These are phyloP conservation scores for Mustela nigripes DNA, from an alignment of 2,113 vertebrate species.

Conservation along the genomic window DNA sequence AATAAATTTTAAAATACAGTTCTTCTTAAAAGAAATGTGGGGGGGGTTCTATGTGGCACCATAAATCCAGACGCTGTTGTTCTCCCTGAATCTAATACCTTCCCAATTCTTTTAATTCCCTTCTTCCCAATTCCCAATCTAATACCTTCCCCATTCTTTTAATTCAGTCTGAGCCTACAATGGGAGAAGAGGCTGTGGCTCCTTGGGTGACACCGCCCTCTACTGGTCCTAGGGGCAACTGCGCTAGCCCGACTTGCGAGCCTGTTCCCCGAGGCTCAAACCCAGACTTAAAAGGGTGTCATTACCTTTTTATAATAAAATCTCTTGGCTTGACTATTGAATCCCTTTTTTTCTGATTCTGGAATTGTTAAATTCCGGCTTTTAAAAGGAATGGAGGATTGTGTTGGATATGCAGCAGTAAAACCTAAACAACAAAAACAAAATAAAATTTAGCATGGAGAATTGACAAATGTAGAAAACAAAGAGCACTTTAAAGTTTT, in stretches of 20 bases:
- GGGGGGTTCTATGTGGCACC: neutral
- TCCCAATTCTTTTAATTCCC: rapidly evolving
- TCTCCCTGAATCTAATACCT: neutral
- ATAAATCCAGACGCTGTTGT: neutral
- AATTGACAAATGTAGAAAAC: neutral
- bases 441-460: neutral
- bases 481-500: neutral
- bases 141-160: neutral
- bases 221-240: neutral
- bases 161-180: rapidly evolving
- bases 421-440: constrained; percentile 73
- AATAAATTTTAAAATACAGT: neutral
- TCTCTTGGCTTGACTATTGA: constrained; percentile 87
- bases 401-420: constrained; percentile 55
- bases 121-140: neutral
- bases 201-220: constrained; percentile 62
- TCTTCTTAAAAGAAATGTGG: neutral
- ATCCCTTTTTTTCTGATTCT: constrained; percentile 85
- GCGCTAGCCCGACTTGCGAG: neutral
- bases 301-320: constrained; percentile 86
- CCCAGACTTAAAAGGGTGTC: neutral
- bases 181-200: neutral
- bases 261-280: neutral
- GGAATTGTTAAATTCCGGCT: constrained; percentile 65
- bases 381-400: constrained; percentile 86